phyloP scores from a whole-genome alignment of 2,797 vertebrate genomes.

The Tenualosa thibaudeaui region DNA sequence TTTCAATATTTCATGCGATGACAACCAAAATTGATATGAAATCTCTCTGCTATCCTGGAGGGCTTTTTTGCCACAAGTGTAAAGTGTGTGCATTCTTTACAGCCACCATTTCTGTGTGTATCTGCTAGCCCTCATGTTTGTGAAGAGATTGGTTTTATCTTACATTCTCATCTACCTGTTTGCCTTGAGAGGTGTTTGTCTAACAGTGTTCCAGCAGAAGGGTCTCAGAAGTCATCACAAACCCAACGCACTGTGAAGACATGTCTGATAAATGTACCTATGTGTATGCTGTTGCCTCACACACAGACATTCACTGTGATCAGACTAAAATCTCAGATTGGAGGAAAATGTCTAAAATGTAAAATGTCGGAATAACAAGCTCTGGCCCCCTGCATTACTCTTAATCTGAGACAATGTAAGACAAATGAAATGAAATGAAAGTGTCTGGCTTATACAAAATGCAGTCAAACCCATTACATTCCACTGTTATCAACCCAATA shows the following conservation, averaged over 20 bases:
- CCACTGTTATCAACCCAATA: not conserved
- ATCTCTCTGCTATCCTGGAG: not conserved
- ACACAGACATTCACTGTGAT: not conserved
- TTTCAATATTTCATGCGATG: not conserved
- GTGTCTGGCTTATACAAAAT: not conserved
- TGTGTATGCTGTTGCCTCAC: not conserved
- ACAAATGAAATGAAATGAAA: not conserved
- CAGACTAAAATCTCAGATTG: not conserved
- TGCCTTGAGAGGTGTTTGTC: conserved; percentile 35
- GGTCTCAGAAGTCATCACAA: not conserved
- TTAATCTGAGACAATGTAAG: not conserved
- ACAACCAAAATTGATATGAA: not conserved
- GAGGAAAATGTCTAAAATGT: not conserved
- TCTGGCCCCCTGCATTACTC: not conserved
- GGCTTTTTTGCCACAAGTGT: not conserved
- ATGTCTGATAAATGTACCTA: not conserved
- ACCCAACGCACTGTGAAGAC: not conserved
- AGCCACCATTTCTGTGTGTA: not conserved
- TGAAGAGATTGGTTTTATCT: not conserved
- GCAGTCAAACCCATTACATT: not conserved
- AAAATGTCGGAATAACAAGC: not conserved
- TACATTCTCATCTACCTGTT: conserved; percentile 13
- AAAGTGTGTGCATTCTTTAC: not conserved
- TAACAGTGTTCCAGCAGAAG: not conserved
- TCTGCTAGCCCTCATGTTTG: not conserved